These are phyloP conservation scores for Cerastoderma edule DNA, from an alignment of 2,888 invertebrate genomes.

Conservation along the genomic window DNA sequence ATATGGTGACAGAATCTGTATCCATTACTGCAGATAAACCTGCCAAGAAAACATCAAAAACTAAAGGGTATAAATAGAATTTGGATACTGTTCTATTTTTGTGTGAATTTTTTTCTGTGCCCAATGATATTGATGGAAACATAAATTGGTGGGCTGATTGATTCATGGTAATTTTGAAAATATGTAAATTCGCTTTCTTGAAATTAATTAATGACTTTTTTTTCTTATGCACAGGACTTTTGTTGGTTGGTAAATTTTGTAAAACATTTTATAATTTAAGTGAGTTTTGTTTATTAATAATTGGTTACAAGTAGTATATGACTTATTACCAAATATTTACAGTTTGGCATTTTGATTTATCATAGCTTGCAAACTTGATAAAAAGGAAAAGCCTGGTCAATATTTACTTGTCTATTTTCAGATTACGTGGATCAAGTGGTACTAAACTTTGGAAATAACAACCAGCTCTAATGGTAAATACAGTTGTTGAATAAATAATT, in stretches of 20 bases:
- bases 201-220: not conserved
- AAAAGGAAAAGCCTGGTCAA: not conserved
- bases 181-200: not conserved
- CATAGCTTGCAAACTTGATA: not conserved
- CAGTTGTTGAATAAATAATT: no score
- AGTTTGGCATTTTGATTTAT: not conserved
- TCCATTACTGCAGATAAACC: conserved; percentile 86
- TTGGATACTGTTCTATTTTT: not conserved
- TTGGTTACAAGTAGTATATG: not conserved
- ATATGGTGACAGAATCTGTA: conserved; percentile 90
- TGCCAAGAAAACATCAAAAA: conserved; percentile 87
- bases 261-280: not conserved
- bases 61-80: conserved; percentile 85
- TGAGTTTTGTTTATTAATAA: not conserved
- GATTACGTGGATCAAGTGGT: conserved; percentile 76
- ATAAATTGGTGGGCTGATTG: not conserved
- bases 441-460: conserved; percentile 79
- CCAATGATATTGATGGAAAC: not conserved
- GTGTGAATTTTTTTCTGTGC: not conserved
- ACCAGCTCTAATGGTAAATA: no score
- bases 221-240: not conserved
- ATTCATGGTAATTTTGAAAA: not conserved
- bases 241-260: not conserved
- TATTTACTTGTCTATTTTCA: conserved; percentile 52
- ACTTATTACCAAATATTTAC: not conserved